Evolutionary conservation across 2,797 vertebrate species (phyloP), one percentile per base, ranked within the genome.

Genomic region (Phataginus tetradactyla): DNA sequence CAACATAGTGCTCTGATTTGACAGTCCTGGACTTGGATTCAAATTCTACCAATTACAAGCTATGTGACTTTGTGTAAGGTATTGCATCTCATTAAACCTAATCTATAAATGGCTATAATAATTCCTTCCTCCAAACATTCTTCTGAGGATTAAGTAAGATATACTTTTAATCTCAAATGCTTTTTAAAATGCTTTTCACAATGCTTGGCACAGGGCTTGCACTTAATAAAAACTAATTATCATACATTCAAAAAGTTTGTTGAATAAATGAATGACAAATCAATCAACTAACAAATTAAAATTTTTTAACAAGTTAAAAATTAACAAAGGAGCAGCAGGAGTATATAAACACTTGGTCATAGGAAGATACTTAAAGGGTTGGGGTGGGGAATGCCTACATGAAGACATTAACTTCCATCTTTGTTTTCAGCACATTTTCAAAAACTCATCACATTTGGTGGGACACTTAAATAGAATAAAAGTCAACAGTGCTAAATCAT

Each of bases 91-190:
- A 3, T 39, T 68, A 78, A 72, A 7, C 10, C 37, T 93, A 68
- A 27, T 68, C 34, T 86, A 57, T 68, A 71, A 91, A 78, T 4
- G 7, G 37, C 10, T 15, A 74, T 81, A 13, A 84, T 80, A 37
- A 37, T 90, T 94, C 10, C 34, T 94, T 86, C 37, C 34, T 95
- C 49, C 51, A 91, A 83, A 91, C 86, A 90, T 71, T 85, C 61
- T 90, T 81, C 57, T 90, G 68, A 95, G 27, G 7, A 84, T 37
- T 49, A 91, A 93, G 27, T 32, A 61, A 90, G 12, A 69, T 64
- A 78, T 32, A 13, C 4, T 78, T 91, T 86, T 57, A 64, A 45
- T 45, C 45, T 45, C 3, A 45, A 45, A 45, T 45, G 45, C 45
- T 45, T 45, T 45, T 45, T 45, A 45, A 45, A 74, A 37, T 81